Evolutionary conservation across 2,888 invertebrate species (phyloP), one percentile per base, ranked within the genome.

Genomic region (Drosophila sordidula): DNA sequence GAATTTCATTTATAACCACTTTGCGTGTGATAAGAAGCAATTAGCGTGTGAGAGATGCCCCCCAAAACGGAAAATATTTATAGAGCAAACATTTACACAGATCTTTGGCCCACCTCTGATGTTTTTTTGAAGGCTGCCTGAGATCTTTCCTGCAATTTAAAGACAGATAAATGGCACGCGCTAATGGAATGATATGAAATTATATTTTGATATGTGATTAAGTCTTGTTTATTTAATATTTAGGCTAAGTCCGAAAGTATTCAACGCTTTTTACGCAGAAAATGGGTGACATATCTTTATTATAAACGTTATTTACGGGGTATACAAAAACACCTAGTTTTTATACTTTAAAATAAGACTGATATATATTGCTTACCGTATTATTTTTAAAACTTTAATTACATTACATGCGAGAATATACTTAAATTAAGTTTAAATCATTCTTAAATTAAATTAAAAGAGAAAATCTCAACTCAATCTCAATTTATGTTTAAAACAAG

Each of bases 11-110:
- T 44, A 14, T 52, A 64, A 49, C 56, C 45, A 22, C 11, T 49
- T 54, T 52, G 38, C 36, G 18, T 49, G 25, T 44, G 68, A 77
- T 77, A 78, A 77, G 67, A 36, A 46, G 47, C 59, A 74, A 74
- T 69, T 59, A 74, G 55, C 69, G 55, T 52, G 38, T 42, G 51
- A 47, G 55, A 52, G 26, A 26, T 52, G 39, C 14, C 54, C 26
- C 16, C 36, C n/a, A 54, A 54, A 41, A 38, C 14, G 6, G 22
- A 38, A 26, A 25, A 25, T 29, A 41, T 44, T 42, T 22, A 1
- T n/a, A 41, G 25, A 18, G 34, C 44, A 73, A 73, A 73, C 51
- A 73, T 63, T 68, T 58, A n/a, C 44, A 16, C 25, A 42, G 34
- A 34, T 45, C 61, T 58, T 47, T 29, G 2, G 36, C 32, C 11